phyloP scores from a whole-genome alignment of 2,888 invertebrate species.

The Bellardia bayeri region DNA sequence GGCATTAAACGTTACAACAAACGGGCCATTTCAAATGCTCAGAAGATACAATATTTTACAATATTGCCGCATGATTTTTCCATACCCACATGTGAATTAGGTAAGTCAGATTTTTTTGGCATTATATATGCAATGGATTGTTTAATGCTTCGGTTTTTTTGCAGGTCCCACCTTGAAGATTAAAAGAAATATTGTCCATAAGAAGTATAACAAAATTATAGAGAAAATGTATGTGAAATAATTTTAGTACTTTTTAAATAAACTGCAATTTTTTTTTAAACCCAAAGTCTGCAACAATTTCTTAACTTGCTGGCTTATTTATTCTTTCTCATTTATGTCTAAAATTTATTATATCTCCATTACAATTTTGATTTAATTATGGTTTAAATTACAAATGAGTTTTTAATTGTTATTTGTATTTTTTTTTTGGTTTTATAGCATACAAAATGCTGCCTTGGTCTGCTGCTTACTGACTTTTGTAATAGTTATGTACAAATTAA shows the following conservation, averaged over 20 bases:
- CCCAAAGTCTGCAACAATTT: no score
- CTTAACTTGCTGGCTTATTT: not conserved
- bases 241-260: not conserved
- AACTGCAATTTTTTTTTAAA: no score
- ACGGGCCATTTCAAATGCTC: conserved; percentile 93
- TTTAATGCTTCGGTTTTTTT: conserved; percentile 6
- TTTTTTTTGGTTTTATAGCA: not conserved
- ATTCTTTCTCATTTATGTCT: not conserved
- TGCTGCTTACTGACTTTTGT: not conserved
- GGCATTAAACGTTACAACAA: conserved; percentile 91
- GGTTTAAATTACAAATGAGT: conserved; percentile 33
- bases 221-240: conserved; percentile 78
- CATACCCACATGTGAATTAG: conserved; percentile 92
- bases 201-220: conserved; percentile 88
- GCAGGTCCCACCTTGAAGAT: conserved; percentile 94
- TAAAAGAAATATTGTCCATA: conserved; percentile 89
- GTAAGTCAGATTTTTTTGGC: conserved; percentile 64
- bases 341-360: not conserved
- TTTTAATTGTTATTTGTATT: conserved; percentile 48
- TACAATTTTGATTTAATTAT: conserved; percentile 36
- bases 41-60: conserved; percentile 93
- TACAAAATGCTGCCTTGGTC: not conserved
- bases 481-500: conserved; percentile 29
- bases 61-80: conserved; percentile 94
- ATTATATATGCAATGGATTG: conserved; percentile 73